Evolutionary conservation across 2,113 vertebrate species (phyloP).

Genomic region (Ameiurus melas): DNA sequence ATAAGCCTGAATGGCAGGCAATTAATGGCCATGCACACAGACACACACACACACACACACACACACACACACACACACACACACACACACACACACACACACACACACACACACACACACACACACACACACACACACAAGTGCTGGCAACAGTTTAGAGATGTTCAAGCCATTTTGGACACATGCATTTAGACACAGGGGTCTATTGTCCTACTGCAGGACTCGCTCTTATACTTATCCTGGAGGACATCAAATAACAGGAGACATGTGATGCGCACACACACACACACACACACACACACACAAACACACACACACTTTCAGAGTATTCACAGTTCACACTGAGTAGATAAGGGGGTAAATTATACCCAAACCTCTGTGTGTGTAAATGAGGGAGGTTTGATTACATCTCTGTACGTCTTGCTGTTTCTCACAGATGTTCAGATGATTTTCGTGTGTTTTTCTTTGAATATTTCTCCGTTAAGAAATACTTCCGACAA

Average conservation of each 20-base stretch:
- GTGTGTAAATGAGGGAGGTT: not conserved
- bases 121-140: not conserved
- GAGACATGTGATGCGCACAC: not conserved
- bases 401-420: not conserved
- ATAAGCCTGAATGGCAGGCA: constrained; percentile 51
- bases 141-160: constrained; percentile 15
- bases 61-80: constrained; percentile 10
- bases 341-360: not conserved
- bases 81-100: constrained; percentile 14
- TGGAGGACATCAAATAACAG: constrained; percentile 26
- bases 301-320: not conserved
- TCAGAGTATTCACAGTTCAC: not conserved
- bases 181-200: constrained; percentile 23
- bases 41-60: constrained; percentile 19
- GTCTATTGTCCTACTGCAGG: constrained; percentile 4
- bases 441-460: not conserved
- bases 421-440: not conserved
- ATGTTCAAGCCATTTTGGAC: constrained; percentile 12
- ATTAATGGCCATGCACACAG: constrained; percentile 41
- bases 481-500: not conserved
- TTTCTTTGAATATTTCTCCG: not conserved
- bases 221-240: constrained; percentile 34
- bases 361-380: not conserved
- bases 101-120: constrained; percentile 19
- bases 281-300: not conserved